Conservation (phyloP, 2,797 vertebrate genomes). For the Bovichtus variegatus region DNA sequence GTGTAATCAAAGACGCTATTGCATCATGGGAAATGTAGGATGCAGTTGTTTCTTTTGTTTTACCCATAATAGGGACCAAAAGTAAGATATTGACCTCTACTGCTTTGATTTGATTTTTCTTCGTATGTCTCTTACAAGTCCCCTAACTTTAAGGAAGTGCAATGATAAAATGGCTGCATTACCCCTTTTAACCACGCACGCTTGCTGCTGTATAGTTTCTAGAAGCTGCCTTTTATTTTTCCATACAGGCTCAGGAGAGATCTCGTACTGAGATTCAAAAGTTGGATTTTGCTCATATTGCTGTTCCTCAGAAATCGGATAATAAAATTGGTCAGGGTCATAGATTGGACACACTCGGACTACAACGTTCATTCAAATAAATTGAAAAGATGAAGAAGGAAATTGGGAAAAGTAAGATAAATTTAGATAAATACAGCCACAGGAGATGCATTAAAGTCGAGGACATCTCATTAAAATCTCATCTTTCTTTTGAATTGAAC, state of each 20-base stretch:
- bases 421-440: constrained; percentile 25
- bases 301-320: constrained; percentile 4
- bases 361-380: not conserved
- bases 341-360: not conserved
- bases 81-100: not conserved
- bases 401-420: not conserved
- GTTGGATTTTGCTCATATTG: not conserved
- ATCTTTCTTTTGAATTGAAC: constrained; percentile 18
- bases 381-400: constrained; percentile 15
- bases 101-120: constrained; percentile 6
- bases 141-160: not conserved
- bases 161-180: not conserved
- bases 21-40: constrained; percentile 18
- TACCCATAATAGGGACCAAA: not conserved
- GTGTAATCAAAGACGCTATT: not conserved
- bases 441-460: constrained; percentile 3
- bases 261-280: not conserved
- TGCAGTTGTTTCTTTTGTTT: not conserved
- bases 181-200: constrained; percentile 1
- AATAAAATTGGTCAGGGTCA: not conserved
- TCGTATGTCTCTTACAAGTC: not conserved
- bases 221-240: not conserved
- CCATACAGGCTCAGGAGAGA: not conserved
- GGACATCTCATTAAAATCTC: constrained; percentile 8
- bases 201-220: constrained; percentile 1